phyloP scores from a whole-genome alignment of 2,797 vertebrate species.

The Rhyacichthys aspro region DNA sequence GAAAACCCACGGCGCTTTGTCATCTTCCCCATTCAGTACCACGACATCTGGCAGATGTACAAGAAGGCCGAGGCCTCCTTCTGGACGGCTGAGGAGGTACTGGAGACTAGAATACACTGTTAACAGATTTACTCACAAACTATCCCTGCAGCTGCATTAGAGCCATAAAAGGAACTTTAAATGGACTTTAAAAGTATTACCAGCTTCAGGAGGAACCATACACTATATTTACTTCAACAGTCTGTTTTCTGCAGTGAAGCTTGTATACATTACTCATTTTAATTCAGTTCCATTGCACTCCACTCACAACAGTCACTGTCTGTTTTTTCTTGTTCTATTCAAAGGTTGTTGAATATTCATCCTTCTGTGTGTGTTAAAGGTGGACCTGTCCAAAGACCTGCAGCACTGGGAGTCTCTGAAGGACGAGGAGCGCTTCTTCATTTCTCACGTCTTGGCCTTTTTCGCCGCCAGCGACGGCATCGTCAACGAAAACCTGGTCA shows the following conservation, averaged over 20 bases:
- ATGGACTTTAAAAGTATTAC: too few species aligned
- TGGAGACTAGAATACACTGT: neutral
- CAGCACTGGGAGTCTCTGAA: conserved; percentile 94
- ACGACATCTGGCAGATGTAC: conserved; percentile 99
- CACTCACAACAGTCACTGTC: too few species aligned
- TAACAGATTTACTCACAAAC: neutral
- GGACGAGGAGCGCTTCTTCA: conserved; percentile 89
- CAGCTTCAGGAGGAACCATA: too few species aligned
- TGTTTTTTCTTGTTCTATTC: too few species aligned
- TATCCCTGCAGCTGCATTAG: neutral
- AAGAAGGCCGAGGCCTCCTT: conserved; percentile 98
- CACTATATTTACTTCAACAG: too few species aligned
- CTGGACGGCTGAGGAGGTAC: conserved; percentile 96
- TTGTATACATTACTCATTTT: too few species aligned
- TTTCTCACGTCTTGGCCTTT: conserved; percentile 93
- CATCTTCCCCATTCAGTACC: conserved; percentile 94
- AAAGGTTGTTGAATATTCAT: too few species aligned
- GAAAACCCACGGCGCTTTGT: conserved; percentile 93
- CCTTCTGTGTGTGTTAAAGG: conserved; percentile 71
- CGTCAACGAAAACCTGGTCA: conserved; percentile 95
- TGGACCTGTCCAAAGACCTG: conserved; percentile 94
- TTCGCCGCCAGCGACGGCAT: conserved; percentile 97
- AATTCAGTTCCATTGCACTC: too few species aligned
- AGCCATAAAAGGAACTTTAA: too few species aligned
- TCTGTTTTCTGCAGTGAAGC: too few species aligned